These are phyloP conservation scores for Pampusana beccarii DNA, from an alignment of 2,113 vertebrate species.

Conservation along the genomic window DNA sequence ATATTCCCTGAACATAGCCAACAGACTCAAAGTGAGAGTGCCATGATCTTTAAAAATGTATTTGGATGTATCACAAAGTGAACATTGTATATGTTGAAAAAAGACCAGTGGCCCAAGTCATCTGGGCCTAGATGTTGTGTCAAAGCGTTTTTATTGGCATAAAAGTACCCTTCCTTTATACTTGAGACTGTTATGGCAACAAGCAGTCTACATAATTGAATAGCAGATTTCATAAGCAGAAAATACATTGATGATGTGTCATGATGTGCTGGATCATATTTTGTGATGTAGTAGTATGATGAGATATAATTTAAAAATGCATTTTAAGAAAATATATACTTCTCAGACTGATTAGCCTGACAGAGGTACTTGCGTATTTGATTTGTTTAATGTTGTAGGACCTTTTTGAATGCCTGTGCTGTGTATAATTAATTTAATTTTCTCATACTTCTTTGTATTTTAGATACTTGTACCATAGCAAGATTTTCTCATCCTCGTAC, in stretches of 20 bases:
- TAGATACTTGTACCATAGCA: not conserved
- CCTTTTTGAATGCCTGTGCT: not conserved
- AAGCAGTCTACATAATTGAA: not conserved
- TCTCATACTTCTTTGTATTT: not conserved
- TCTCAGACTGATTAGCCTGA: not conserved
- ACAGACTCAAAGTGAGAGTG: not conserved
- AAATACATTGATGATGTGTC: fast-evolving
- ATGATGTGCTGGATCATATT: not conserved
- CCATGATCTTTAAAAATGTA: not conserved
- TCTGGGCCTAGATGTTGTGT: not conserved
- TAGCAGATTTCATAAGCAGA: not conserved
- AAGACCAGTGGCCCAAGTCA: not conserved
- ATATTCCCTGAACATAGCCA: not conserved
- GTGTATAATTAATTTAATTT: not conserved
- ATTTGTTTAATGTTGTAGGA: not conserved
- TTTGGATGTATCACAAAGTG: not conserved
- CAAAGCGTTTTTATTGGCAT: not conserved
- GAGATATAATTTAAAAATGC: not conserved
- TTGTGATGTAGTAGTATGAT: not conserved
- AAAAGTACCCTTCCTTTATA: not conserved
- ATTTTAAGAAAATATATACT: not conserved
- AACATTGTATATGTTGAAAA: not conserved
- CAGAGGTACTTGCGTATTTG: not conserved
- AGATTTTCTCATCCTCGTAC: not conserved
- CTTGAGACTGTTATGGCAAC: not conserved